Evolutionary conservation across 2,113 vertebrate species (phyloP).

Genomic region (Genyomyrus donnyi): DNA sequence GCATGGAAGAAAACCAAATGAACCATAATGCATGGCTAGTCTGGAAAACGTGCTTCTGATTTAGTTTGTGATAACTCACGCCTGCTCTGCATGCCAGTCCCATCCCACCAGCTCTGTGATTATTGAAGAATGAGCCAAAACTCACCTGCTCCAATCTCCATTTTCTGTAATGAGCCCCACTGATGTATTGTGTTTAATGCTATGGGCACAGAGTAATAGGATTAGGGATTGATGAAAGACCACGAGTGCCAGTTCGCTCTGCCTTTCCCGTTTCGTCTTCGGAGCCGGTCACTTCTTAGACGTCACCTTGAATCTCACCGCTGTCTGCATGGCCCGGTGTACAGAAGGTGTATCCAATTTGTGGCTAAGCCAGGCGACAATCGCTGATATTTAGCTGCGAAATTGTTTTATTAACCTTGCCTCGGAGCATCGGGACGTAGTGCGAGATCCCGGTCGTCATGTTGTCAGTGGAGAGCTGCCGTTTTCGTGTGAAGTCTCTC

Average conservation of each 20-base stretch:
- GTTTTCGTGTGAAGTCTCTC: not conserved
- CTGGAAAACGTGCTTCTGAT: not conserved
- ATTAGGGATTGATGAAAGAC: not conserved
- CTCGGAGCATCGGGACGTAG: not conserved
- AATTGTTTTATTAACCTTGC: not conserved
- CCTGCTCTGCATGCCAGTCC: not conserved
- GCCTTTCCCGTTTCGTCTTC: not conserved
- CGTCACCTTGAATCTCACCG: not conserved
- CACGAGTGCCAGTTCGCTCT: not conserved
- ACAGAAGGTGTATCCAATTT: not conserved
- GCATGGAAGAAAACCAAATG: not conserved
- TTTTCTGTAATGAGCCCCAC: not conserved
- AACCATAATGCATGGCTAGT: not conserved
- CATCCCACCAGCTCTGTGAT: not conserved
- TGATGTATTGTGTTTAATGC: not conserved
- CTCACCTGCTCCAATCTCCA: not conserved
- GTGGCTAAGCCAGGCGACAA: not conserved
- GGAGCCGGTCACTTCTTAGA: no score
- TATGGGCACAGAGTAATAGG: not conserved
- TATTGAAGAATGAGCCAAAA: not conserved
- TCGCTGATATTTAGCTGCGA: not conserved
- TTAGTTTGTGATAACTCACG: not conserved
- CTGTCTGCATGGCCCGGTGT: not conserved
- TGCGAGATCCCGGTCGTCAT: not conserved
- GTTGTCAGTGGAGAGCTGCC: not conserved